A percentile compares a stretch with the other conserved stretches of the same genome.
Conservation (phyloP, 2,888 invertebrate genomes). For the Phragmatobia fuliginosa region DNA sequence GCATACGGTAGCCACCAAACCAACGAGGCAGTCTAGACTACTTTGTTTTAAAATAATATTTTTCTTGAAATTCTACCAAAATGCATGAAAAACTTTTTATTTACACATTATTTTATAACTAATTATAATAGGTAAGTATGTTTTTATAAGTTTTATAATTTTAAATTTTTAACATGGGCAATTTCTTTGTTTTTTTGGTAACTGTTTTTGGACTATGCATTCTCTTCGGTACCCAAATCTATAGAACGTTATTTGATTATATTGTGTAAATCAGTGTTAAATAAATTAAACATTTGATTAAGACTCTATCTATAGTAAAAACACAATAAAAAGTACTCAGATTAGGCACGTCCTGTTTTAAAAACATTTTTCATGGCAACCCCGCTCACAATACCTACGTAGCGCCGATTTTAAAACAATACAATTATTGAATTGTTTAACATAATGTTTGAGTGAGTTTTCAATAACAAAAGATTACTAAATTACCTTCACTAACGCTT, state of each 20-base stretch:
- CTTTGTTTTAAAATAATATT: too few relatives aligned
- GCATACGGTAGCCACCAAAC: too few relatives aligned
- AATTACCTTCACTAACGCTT: constrained; percentile 30
- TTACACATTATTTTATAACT: too few relatives aligned
- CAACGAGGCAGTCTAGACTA: too few relatives aligned
- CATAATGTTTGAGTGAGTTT: constrained; percentile 15
- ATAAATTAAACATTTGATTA: neutral
- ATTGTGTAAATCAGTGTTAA: neutral
- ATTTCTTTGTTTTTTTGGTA: too few relatives aligned
- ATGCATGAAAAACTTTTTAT: too few relatives aligned
- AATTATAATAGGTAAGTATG: too few relatives aligned
- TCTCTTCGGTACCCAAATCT: too few relatives aligned
- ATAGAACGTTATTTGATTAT: neutral
- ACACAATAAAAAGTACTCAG: neutral
- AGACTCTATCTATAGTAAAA: neutral
- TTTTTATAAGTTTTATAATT: too few relatives aligned
- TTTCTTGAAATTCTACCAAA: too few relatives aligned
- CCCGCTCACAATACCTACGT: neutral
- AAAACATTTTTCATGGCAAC: neutral
- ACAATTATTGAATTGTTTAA: constrained; percentile 8
- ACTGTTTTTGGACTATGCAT: too few relatives aligned
- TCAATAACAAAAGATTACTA: constrained; percentile 15
- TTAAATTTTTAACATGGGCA: too few relatives aligned
- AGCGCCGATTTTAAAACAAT: neutral
- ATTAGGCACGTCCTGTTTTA: neutral